These are phyloP conservation scores for Zaprionus capensis DNA, from an alignment of 1,140 invertebrate species.

Conservation along the genomic window DNA sequence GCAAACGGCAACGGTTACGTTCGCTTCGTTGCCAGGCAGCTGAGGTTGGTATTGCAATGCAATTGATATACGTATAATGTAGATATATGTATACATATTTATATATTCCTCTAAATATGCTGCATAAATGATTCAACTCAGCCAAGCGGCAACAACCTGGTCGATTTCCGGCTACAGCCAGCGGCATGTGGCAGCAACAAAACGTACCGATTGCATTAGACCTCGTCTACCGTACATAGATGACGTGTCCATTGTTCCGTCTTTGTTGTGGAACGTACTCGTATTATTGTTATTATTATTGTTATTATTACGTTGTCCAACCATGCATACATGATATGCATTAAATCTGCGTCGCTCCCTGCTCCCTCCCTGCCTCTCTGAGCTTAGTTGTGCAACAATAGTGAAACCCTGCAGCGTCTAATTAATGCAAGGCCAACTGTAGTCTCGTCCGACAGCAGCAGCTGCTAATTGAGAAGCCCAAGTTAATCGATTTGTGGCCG, in stretches of 20 bases:
- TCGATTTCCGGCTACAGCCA: neutral
- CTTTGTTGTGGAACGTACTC: neutral
- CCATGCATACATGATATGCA: slow-evolving; percentile 5
- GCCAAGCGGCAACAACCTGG: neutral
- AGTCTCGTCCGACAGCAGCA: slow-evolving; percentile 35
- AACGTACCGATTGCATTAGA: slow-evolving; percentile 2
- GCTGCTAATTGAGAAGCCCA: slow-evolving; percentile 77
- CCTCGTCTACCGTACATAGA: neutral
- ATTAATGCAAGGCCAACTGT: slow-evolving; percentile 54
- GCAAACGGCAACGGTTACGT: slow-evolving; percentile 21
- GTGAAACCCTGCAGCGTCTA: slow-evolving; percentile 39
- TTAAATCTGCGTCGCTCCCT: neutral
- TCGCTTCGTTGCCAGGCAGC: slow-evolving; percentile 30
- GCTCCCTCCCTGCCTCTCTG: neutral
- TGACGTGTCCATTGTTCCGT: slow-evolving; percentile 6
- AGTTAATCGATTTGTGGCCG: slow-evolving; percentile 76
- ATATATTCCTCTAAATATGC: slow-evolving; percentile 34
- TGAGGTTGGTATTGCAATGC: neutral
- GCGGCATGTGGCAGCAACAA: slow-evolving; percentile 1
- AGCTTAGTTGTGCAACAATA: slow-evolving; percentile 5
- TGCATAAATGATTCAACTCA: slow-evolving; percentile 19
- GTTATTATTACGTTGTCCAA: slow-evolving; percentile 3
- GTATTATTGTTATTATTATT: slow-evolving; percentile 3
- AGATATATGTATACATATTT: slow-evolving; percentile 26
- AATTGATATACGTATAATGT: neutral